These are phyloP conservation scores for Corythucha ciliata DNA, from an alignment of 2,888 invertebrate genomes.

Conservation along the genomic window DNA sequence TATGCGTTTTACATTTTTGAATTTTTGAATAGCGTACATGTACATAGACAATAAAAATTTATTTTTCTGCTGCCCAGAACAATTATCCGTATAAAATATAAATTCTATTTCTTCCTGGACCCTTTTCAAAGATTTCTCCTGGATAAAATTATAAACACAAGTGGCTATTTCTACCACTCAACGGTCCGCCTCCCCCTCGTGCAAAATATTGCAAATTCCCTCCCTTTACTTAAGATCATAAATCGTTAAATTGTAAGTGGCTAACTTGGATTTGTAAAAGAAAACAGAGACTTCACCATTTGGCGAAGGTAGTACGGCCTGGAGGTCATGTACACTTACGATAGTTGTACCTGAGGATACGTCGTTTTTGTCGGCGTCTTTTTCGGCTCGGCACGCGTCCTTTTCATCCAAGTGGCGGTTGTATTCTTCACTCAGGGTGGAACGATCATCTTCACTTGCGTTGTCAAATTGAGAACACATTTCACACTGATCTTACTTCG, in stretches of 20 bases:
- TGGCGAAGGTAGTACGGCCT: not conserved
- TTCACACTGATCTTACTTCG: too few relatives aligned
- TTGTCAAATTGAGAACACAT: too few relatives aligned
- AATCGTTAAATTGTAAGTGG: slow-evolving; percentile 18
- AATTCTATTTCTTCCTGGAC: too few relatives aligned
- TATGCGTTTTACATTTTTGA: too few relatives aligned
- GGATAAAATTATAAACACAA: slow-evolving; percentile 5
- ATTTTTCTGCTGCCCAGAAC: too few relatives aligned
- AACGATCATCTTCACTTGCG: too few relatives aligned
- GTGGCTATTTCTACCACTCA: slow-evolving; percentile 15
- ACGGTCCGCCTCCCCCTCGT: slow-evolving; percentile 17
- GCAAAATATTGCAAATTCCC: slow-evolving; percentile 17
- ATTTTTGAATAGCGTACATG: too few relatives aligned
- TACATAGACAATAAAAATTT: too few relatives aligned
- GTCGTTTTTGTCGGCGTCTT: slow-evolving; percentile 5
- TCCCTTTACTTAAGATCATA: slow-evolving; percentile 14
- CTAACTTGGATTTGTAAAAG: slow-evolving; percentile 16
- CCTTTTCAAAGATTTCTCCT: not conserved
- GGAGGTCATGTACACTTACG: slow-evolving; percentile 10
- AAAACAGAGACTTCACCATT: slow-evolving; percentile 13
- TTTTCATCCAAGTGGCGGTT: slow-evolving; percentile 2
- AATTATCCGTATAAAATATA: too few relatives aligned
- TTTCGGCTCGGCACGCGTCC: not conserved
- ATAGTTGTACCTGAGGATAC: too few relatives aligned
- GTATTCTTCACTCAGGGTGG: not conserved